Conservation (phyloP, 2,888 invertebrate genomes). For the Chromoteleia sp. region DNA sequence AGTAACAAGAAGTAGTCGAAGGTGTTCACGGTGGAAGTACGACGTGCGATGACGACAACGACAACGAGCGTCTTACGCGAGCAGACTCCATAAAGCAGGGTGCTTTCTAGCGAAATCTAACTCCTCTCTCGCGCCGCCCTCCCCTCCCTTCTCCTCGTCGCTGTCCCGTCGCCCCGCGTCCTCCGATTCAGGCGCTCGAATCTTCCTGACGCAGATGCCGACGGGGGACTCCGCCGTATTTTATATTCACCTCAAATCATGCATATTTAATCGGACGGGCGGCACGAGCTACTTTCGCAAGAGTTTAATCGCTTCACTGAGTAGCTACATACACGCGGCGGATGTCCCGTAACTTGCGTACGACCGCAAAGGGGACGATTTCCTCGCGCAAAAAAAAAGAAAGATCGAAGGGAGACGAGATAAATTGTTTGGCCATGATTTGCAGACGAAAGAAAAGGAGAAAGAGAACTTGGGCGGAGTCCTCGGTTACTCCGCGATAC, state of each 20-base stretch:
- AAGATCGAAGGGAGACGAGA: slow-evolving; percentile 48
- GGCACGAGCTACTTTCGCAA: slow-evolving; percentile 78
- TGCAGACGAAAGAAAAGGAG: slow-evolving; percentile 58
- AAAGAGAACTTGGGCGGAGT: slow-evolving; percentile 26
- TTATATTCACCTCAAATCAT: slow-evolving; percentile 82
- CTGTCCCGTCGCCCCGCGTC: slow-evolving; percentile 19
- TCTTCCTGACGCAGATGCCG: slow-evolving; percentile 76
- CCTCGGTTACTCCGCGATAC: slow-evolving; percentile 19
- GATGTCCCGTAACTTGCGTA: slow-evolving; percentile 71
- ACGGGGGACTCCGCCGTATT: slow-evolving; percentile 74
- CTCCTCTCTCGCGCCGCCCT: slow-evolving; percentile 39
- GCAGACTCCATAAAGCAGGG: slow-evolving; percentile 77
- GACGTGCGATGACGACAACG: slow-evolving; percentile 69
- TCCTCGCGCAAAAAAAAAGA: slow-evolving; percentile 42
- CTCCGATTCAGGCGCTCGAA: slow-evolving; percentile 71
- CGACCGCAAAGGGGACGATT: slow-evolving; percentile 71
- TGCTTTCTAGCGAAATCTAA: slow-evolving; percentile 68
- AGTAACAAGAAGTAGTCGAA: slow-evolving; percentile 66
- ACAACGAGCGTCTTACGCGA: slow-evolving; percentile 75
- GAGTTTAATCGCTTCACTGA: slow-evolving; percentile 77
- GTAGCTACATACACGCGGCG: slow-evolving; percentile 71
- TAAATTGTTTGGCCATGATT: slow-evolving; percentile 71
- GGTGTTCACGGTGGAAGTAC: slow-evolving; percentile 63
- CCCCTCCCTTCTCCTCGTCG: slow-evolving; percentile 13
- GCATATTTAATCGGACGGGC: slow-evolving; percentile 81